Conservation (phyloP, 2,797 vertebrate species). For the Vipera latastei region DNA sequence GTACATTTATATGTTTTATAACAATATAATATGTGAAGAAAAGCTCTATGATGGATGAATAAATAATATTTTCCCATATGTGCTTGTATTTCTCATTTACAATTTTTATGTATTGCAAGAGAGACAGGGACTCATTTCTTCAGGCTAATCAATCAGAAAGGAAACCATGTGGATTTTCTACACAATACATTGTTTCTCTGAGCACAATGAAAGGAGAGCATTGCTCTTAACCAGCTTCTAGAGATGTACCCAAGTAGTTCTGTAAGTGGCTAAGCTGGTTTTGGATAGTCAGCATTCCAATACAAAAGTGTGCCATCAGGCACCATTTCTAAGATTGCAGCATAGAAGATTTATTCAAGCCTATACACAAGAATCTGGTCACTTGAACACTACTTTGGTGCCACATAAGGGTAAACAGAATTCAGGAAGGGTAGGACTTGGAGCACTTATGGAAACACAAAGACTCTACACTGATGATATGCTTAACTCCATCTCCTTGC, state of each 20-base stretch:
- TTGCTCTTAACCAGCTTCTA: not conserved
- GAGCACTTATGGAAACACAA: not conserved
- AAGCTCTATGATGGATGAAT: not conserved
- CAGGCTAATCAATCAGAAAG: not conserved
- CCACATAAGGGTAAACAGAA: not conserved
- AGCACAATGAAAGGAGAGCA: not conserved
- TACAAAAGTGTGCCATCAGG: not conserved
- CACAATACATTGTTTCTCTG: not conserved
- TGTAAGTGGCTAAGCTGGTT: no score
- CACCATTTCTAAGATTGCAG: not conserved
- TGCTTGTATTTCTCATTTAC: not conserved
- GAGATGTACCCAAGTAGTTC: not conserved
- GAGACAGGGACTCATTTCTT: not conserved
- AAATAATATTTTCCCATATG: not conserved
- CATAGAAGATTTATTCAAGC: not conserved
- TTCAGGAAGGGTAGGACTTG: not conserved
- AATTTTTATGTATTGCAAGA: not conserved
- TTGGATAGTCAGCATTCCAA: not conserved
- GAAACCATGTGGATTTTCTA: not conserved
- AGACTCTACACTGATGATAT: not conserved
- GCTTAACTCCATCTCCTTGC: not conserved
- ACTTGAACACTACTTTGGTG: not conserved
- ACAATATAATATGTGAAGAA: not conserved
- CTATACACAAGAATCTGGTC: not conserved
- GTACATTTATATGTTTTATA: not conserved